Conservation (phyloP, 2,888 invertebrate genomes). For the Parnassius glacialis region DNA sequence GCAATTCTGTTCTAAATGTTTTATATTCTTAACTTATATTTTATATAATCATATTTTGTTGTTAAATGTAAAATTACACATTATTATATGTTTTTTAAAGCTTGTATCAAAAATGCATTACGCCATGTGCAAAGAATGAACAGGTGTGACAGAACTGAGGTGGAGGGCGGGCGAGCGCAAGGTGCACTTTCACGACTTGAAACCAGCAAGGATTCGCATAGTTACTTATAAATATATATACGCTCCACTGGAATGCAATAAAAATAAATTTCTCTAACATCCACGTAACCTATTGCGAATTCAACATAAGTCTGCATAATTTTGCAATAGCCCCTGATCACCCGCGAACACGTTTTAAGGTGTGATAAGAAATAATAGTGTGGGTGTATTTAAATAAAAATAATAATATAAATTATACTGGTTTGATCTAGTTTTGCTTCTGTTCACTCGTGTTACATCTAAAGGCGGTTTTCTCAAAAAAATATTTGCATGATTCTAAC, state of each 20-base stretch:
- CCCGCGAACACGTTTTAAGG: slow-evolving; percentile 15
- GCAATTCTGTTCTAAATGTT: too few species aligned
- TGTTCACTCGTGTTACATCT: too few species aligned
- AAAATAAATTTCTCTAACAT: slow-evolving; percentile 46
- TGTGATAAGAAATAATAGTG: not conserved
- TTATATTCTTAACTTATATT: too few species aligned
- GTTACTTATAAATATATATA: slow-evolving; percentile 30
- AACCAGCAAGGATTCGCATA: slow-evolving; percentile 50
- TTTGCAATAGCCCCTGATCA: slow-evolving; percentile 26
- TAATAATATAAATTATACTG: too few species aligned
- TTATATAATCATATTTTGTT: too few species aligned
- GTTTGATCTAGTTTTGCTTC: too few species aligned
- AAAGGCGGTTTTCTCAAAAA: too few species aligned
- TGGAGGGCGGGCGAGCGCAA: slow-evolving; percentile 44
- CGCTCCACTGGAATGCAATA: slow-evolving; percentile 38
- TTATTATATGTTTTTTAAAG: slow-evolving; percentile 12
- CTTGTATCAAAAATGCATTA: slow-evolving; percentile 44
- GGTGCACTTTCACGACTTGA: slow-evolving; percentile 63
- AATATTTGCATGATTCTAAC: too few species aligned
- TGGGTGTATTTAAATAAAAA: too few species aligned
- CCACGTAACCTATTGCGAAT: slow-evolving; percentile 29
- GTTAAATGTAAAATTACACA: not conserved
- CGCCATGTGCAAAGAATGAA: slow-evolving; percentile 68
- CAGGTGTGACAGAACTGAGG: slow-evolving; percentile 42
- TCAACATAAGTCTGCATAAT: slow-evolving; percentile 25